phyloP scores from a whole-genome alignment of 2,797 vertebrate species.

The Malurus leucopterus region DNA sequence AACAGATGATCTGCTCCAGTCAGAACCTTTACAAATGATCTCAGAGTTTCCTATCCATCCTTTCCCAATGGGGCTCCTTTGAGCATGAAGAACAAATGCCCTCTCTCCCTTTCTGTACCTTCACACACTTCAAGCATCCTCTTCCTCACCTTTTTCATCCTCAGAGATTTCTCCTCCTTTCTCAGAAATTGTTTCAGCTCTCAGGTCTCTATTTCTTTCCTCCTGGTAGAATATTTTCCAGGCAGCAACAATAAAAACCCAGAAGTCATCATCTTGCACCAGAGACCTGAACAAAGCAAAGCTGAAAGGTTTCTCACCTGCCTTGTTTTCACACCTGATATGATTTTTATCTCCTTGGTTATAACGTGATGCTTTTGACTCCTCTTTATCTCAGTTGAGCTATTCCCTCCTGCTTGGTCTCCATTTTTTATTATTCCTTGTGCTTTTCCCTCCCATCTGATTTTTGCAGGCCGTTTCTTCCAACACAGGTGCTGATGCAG shows the following conservation, averaged over 20 bases:
- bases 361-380: neutral
- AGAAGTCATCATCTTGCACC: rapidly evolving
- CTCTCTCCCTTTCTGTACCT: neutral
- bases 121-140: neutral
- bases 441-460: neutral
- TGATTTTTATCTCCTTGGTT: neutral
- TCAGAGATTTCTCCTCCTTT: neutral
- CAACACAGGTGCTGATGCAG: neutral
- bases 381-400: neutral
- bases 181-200: neutral
- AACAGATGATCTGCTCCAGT: neutral
- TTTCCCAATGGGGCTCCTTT: neutral
- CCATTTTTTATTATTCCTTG: neutral
- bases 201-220: neutral
- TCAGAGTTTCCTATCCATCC: neutral
- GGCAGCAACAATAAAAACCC: rapidly evolving
- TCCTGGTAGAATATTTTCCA: rapidly evolving
- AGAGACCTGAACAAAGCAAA: neutral
- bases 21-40: neutral
- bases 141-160: neutral
- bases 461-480: neutral
- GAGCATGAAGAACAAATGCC: neutral
- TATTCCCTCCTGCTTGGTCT: neutral
- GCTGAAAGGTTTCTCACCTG: neutral
- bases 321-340: neutral